A percentile compares a stretch with the other conserved stretches of the same genome.
Evolutionary conservation across 2,797 vertebrate genomes (phyloP).

Genomic region (Sylvia borin): DNA sequence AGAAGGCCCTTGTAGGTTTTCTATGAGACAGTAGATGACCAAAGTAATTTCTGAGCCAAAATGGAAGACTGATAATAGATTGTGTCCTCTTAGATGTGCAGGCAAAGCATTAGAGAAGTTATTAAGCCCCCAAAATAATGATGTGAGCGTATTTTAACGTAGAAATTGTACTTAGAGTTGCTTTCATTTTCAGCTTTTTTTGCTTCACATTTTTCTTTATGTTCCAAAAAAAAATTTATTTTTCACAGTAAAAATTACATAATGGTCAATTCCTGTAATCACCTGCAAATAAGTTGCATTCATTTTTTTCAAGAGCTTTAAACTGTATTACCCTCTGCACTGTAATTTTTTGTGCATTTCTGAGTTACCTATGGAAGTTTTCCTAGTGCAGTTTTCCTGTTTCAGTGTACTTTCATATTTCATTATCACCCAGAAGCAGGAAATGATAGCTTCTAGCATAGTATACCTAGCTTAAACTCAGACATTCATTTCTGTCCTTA

Average conservation of each 20-base stretch:
- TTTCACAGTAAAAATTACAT: not conserved
- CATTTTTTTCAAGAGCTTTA: constrained; percentile 26
- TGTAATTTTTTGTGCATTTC: constrained; percentile 62
- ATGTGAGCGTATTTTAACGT: not conserved
- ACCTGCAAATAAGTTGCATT: not conserved
- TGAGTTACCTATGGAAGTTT: constrained; percentile 42
- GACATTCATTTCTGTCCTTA: constrained; percentile 84
- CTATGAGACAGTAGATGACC: not conserved
- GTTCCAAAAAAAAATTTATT: not conserved
- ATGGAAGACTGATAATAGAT: not conserved
- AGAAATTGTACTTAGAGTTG: not conserved
- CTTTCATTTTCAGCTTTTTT: not conserved
- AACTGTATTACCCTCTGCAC: constrained; percentile 44
- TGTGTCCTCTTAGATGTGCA: not conserved
- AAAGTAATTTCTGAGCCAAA: not conserved
- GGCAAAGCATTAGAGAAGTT: not conserved
- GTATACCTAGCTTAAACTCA: constrained; percentile 78
- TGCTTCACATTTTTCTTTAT: not conserved
- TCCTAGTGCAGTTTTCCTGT: constrained; percentile 59
- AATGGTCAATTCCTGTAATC: not conserved
- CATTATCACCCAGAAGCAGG: constrained; percentile 71
- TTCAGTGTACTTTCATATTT: constrained; percentile 70
- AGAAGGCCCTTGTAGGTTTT: not conserved
- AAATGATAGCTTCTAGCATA: constrained; percentile 68
- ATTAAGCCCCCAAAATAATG: not conserved